Base-by-base conservation (phyloP, 2,113 vertebrate species). In the Bombycilla garrulus region DNA sequence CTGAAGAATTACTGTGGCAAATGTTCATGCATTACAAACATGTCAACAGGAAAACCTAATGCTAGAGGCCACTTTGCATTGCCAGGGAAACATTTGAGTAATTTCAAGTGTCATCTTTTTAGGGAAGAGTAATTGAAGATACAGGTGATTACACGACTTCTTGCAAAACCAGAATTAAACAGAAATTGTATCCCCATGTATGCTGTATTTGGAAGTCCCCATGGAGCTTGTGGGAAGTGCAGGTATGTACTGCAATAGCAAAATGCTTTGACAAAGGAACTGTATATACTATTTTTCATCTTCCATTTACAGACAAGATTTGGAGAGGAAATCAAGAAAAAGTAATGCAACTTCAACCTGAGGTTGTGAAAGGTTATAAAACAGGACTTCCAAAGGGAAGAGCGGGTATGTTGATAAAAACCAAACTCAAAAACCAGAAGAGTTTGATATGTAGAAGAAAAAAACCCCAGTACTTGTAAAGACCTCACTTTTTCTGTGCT, bases 381-480 rank as follows among this genome's bases (percentile, higher is more conserved):
- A 66, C n/a, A 50, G 42, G 47, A 66, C 25, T 58, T 58, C 25
- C 38, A 42, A 54, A 71, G 56, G 12, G 21, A 69, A 69, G 28
- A 54, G 35, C 15, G 40, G 22, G 33, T 86, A 45, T 42, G 25
- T 48, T 72, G 28, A 51, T 45, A 17, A 45, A 60, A 72, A 78
- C 11, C 2, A 7, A 40, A 40, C 23, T n/a, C 51, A 40, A 53
- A 25, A 23, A 0, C 3, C 3, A 26, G 15, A 29, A 51, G 36
- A 25, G 47, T 40, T 84, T 80, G 77, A 54, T 80, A 40, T 17
- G 23, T 9, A 3, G 4, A 71, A 33, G 8, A 28, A 33, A 70
- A 76, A 70, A 1, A 3, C 0, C 0, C 1, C 9, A 25, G 3
- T 25, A 44, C 24, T 81, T 83, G 2, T 1, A 83, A 67, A 3